Conservation (phyloP, 2,797 vertebrate genomes). For the Geotria australis region DNA sequence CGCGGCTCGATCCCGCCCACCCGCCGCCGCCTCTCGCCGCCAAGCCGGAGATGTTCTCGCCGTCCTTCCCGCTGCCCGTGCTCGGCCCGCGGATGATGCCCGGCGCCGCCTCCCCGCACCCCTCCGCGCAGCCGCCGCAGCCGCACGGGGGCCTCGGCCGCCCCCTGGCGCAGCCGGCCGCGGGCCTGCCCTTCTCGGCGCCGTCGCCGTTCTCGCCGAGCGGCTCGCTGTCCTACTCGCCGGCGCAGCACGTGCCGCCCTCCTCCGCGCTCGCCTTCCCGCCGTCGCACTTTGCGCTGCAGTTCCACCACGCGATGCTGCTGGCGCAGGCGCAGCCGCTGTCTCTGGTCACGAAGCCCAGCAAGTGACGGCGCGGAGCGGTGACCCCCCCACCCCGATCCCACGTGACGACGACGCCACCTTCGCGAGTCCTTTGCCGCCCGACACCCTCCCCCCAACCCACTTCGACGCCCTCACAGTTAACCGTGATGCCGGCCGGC, state of each 20-base stretch:
- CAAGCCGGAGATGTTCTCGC: no score
- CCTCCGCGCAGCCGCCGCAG: background rate
- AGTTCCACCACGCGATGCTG: background rate
- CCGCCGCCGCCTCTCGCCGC: no score
- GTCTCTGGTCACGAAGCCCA: background rate
- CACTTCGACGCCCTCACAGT: no score
- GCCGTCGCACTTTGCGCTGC: background rate
- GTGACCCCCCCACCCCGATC: no score
- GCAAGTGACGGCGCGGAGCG: background rate
- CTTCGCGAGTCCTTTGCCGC: no score
- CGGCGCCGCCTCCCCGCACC: background rate
- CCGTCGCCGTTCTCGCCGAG: background rate
- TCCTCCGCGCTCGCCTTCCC: background rate
- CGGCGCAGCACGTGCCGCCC: background rate
- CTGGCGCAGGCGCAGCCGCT: background rate
- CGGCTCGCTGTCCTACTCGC: background rate
- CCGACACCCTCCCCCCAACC: no score
- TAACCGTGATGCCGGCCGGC: no score
- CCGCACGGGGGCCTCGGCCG: background rate
- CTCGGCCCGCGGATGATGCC: no score
- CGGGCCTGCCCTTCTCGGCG: background rate
- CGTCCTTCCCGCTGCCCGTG: no score
- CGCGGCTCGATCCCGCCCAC: no score
- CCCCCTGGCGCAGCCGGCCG: background rate
- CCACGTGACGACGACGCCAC: no score